Evolutionary conservation across 2,888 invertebrate species (phyloP).

Genomic region (Agrotis ipsilon): DNA sequence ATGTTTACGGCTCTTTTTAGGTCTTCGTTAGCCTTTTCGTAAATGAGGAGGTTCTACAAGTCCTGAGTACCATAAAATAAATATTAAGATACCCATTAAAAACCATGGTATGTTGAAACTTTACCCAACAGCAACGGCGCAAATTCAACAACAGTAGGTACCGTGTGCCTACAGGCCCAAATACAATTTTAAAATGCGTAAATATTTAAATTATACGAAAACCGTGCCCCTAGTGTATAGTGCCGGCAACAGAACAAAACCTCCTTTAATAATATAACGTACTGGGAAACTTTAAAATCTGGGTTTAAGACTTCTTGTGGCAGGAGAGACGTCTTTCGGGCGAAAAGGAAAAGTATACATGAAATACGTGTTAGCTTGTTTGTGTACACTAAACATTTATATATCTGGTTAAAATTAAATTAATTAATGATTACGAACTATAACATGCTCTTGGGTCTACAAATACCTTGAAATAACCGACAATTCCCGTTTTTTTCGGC

Average conservation of each 20-base stretch:
- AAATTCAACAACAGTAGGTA: not conserved
- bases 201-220: slow-evolving; percentile 61
- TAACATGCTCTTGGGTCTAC: too few relatives aligned
- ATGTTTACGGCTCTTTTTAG: not conserved
- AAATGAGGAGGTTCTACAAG: too few relatives aligned
- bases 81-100: slow-evolving; percentile 30
- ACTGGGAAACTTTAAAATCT: slow-evolving; percentile 36
- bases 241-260: slow-evolving; percentile 35
- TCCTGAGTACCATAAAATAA: too few relatives aligned
- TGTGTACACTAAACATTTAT: not conserved
- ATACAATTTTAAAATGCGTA: slow-evolving; percentile 62
- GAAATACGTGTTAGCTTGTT: not conserved
- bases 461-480: too few relatives aligned
- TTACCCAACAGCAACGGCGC: slow-evolving; percentile 4
- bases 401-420: not conserved
- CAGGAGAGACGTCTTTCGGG: slow-evolving; percentile 30
- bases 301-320: slow-evolving; percentile 33
- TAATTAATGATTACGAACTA: too few relatives aligned
- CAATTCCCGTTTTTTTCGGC: too few relatives aligned
- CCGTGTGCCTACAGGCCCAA: slow-evolving; percentile 17
- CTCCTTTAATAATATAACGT: slow-evolving; percentile 50
- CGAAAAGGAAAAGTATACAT: not conserved
- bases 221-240: slow-evolving; percentile 46
- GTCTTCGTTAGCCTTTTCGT: too few relatives aligned
- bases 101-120: slow-evolving; percentile 15